A percentile compares a stretch with the other conserved stretches of the same genome.
These are phyloP conservation scores for Goniozus legneri DNA, from an alignment of 1,140 invertebrate species.

Conservation along the genomic window DNA sequence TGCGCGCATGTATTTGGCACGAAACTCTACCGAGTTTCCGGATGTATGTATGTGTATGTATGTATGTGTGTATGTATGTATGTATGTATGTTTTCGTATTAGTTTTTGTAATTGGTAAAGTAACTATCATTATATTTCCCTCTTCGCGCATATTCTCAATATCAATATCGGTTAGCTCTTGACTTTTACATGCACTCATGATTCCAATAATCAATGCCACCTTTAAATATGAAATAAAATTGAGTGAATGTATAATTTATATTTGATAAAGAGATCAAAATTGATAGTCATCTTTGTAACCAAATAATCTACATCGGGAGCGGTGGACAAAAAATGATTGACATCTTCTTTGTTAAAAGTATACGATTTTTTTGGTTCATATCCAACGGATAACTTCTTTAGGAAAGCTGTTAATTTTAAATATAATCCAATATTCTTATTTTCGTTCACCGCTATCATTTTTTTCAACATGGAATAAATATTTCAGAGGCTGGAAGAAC, in stretches of 20 bases:
- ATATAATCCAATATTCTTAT: slow-evolving; percentile 2
- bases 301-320: slow-evolving; percentile 3
- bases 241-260: too few relatives aligned
- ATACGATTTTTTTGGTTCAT: slow-evolving; percentile 7
- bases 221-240: background rate
- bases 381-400: slow-evolving; percentile 8
- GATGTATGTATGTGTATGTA: too few relatives aligned
- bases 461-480: background rate
- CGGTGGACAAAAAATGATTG: slow-evolving; percentile 5
- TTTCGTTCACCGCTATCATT: background rate
- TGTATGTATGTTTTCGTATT: background rate
- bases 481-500: background rate
- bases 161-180: background rate
- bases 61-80: too few relatives aligned
- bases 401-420: slow-evolving; percentile 10
- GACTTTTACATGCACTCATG: background rate
- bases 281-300: slow-evolving; percentile 2
- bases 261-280: background rate
- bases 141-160: background rate
- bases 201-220: background rate
- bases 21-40: too few relatives aligned
- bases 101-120: slow-evolving; percentile 1
- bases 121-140: background rate
- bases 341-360: slow-evolving; percentile 3
- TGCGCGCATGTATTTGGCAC: too few relatives aligned